These are phyloP conservation scores for Papilio elwesi DNA, from an alignment of 2,888 invertebrate genomes.

Conservation along the genomic window DNA sequence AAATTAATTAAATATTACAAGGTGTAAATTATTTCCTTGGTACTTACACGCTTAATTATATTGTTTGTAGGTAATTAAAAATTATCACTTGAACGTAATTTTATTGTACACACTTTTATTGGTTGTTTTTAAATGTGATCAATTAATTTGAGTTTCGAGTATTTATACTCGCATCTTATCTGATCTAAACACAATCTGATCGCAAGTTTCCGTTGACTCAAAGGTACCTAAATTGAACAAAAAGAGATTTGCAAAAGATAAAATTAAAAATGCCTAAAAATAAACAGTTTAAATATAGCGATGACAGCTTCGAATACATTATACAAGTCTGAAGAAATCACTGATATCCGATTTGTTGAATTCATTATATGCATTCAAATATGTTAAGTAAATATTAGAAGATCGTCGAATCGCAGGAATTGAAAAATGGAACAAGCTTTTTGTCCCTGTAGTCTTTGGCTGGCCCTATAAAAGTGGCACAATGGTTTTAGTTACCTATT, in stretches of 20 bases:
- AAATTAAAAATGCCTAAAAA: conserved; percentile 18
- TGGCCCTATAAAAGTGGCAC: too few relatives aligned
- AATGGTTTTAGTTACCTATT: too few relatives aligned
- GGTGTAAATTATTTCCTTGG: background rate
- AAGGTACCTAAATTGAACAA: conserved; percentile 4
- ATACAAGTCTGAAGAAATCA: background rate
- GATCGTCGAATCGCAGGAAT: too few relatives aligned
- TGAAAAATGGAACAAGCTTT: too few relatives aligned
- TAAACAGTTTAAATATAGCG: background rate
- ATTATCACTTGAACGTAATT: conserved; percentile 12
- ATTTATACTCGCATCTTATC: conserved; percentile 31
- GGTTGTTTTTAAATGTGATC: background rate
- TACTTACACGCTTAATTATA: conserved; percentile 16
- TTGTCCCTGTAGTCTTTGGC: too few relatives aligned
- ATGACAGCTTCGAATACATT: background rate
- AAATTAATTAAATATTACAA: conserved; percentile 23
- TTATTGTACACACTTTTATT: conserved; percentile 3
- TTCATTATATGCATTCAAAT: too few relatives aligned
- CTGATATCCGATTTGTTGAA: too few relatives aligned
- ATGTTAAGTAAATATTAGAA: too few relatives aligned
- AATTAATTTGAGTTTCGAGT: background rate
- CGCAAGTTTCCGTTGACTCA: conserved; percentile 19
- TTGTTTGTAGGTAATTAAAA: background rate
- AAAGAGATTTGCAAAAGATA: conserved; percentile 21
- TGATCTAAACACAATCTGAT: conserved; percentile 31